Evolutionary conservation across 2,888 invertebrate species (phyloP), one percentile per base, ranked within the genome.

Genomic region (Homarus gammarus): DNA sequence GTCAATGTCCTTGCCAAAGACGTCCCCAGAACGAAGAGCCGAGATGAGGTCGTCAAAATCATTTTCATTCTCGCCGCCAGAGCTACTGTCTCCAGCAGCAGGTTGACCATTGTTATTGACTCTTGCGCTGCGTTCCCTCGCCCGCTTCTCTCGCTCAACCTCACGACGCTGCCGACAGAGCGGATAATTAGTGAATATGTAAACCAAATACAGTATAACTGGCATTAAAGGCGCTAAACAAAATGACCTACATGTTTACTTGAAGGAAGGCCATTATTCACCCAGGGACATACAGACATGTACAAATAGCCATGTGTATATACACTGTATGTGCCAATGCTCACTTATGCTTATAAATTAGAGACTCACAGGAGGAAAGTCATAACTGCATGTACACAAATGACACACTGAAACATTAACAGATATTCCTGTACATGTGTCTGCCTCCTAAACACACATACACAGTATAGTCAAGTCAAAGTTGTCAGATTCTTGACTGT

Each of bases 11-110:
- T 98, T 98, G 0, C 98, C 98, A 93, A 98, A 99, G 0, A 98
- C 98, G 93, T 98, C 98, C 0, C 99, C 99, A 0, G 99, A 98
- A 90, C 98, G 94, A 83, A 99, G 94, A 0, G 99, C 99, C 0
- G 98, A 98, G 93, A 99, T 99, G 92, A 99, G 95, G 94, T 99
- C 99, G 93, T 99, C 99, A 94, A 99, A 99, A 94, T 99, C 99
- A 12, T 98, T 98, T 93, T 97, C 96, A 84, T 93, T 93, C 56
- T 92, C 92, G 31, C 91, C 83, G 33, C 82, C 79, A 15, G 81
- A 64, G 49, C 91, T 82, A 73, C 84, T 85, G 64, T 86, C 88
- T 95, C 90, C 92, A 44, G 89, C 91, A 33, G 91, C 92, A 72
- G 91, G 92, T 49, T 96, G 93, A 95, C 95, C 22, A 94, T 92